Percentiles rank a stretch among this genome's conserved stretches.
phyloP scores from a whole-genome alignment of 2,113 vertebrate species.

The Bujurquina vittata region DNA sequence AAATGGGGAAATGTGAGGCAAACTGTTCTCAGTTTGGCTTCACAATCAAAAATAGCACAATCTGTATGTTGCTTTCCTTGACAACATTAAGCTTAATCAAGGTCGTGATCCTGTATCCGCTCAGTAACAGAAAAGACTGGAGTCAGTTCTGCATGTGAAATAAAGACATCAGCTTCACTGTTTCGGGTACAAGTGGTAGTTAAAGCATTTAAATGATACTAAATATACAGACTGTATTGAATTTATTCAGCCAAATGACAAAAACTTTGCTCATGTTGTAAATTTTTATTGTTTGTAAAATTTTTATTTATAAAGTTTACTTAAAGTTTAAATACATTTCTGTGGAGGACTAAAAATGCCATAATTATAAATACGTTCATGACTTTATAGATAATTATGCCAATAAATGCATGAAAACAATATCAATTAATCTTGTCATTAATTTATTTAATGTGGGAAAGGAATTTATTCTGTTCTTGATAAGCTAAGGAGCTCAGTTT shows the following conservation, averaged over 20 bases:
- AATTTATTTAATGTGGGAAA: neutral
- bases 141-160: slow-evolving; percentile 47
- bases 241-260: neutral
- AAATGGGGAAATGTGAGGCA: neutral
- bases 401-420: neutral
- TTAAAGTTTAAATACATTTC: neutral
- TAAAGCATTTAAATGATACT: neutral
- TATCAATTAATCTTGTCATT: neutral
- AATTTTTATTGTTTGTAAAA: neutral
- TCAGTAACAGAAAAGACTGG: slow-evolving; percentile 22
- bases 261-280: neutral
- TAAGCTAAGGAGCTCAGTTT: neutral
- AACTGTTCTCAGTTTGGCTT: neutral
- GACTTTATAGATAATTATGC: neutral
- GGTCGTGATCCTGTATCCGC: slow-evolving; percentile 77
- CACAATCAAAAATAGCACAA: slow-evolving; percentile 32
- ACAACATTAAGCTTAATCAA: slow-evolving; percentile 67
- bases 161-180: neutral
- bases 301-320: neutral
- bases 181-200: neutral
- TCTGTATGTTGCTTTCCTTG: slow-evolving; percentile 63
- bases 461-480: neutral
- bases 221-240: neutral
- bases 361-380: neutral
- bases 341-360: neutral